Evolutionary conservation across 2,797 vertebrate genomes (phyloP).

Genomic region (Myotis planiceps): DNA sequence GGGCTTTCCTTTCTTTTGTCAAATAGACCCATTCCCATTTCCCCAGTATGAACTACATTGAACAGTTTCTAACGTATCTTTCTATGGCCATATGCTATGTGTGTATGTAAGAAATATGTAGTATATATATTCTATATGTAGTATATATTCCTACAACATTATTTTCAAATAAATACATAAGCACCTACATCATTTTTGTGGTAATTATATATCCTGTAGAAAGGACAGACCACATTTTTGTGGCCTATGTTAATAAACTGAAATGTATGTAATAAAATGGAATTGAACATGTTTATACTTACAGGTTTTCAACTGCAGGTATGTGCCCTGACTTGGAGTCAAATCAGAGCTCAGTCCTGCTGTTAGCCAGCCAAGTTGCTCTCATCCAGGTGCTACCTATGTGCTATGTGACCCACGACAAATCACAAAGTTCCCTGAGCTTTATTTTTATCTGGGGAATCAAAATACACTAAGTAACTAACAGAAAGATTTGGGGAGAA

Average conservation of each 20-base stretch:
- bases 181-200: not conserved
- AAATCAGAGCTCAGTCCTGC: not conserved
- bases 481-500: not conserved
- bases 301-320: not conserved
- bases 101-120: not conserved
- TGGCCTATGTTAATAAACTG: constrained; percentile 33
- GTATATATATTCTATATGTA: not conserved
- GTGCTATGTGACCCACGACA: not conserved
- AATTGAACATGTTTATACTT: not conserved
- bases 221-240: not conserved
- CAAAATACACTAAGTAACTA: not conserved
- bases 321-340: no score
- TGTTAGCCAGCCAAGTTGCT: not conserved
- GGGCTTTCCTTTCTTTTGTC: not conserved
- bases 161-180: not conserved
- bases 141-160: not conserved
- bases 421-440: not conserved
- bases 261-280: not conserved
- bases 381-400: not conserved
- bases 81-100: not conserved
- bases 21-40: not conserved
- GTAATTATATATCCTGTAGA: not conserved
- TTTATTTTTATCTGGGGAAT: not conserved
- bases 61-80: not conserved
- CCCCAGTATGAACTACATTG: not conserved